A percentile compares a stretch with the other conserved stretches of the same genome.
phyloP scores from a whole-genome alignment of 2,113 vertebrate species.

The Calidris pugnax region DNA sequence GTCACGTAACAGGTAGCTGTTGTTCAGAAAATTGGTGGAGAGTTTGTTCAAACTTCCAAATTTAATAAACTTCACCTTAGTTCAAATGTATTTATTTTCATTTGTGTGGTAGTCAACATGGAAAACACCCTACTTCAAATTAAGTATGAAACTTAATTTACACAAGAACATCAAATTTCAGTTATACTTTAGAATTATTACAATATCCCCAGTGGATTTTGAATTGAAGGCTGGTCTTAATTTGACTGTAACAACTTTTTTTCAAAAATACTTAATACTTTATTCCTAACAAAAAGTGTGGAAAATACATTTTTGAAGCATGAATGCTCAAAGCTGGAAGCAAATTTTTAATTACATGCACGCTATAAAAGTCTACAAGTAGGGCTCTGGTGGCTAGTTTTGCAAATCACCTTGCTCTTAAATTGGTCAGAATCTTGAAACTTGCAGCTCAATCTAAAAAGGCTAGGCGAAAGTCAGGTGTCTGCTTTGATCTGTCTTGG shows the following conservation, averaged over 20 bases:
- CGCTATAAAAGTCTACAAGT: background rate
- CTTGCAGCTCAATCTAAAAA: background rate
- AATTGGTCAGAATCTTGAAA: conserved; percentile 10
- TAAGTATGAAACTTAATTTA: background rate
- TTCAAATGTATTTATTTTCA: background rate
- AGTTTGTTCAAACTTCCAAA: background rate
- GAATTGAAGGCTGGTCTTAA: background rate
- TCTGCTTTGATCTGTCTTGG: background rate
- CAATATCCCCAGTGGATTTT: background rate
- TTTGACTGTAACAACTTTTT: background rate
- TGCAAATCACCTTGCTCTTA: background rate
- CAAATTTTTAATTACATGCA: conserved; percentile 12
- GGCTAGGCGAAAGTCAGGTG: background rate
- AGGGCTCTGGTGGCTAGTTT: conserved; percentile 4
- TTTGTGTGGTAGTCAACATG: background rate
- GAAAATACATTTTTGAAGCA: conserved; percentile 1
- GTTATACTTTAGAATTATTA: background rate
- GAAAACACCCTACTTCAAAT: background rate
- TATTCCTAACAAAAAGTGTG: background rate
- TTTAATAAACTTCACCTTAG: background rate
- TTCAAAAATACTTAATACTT: background rate
- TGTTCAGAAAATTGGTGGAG: background rate
- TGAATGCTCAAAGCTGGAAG: conserved; percentile 8
- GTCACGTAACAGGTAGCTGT: background rate
- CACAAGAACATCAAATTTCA: background rate